Base-by-base conservation (phyloP, 2,888 invertebrate genomes). In the Lasioglossum vierecki region DNA sequence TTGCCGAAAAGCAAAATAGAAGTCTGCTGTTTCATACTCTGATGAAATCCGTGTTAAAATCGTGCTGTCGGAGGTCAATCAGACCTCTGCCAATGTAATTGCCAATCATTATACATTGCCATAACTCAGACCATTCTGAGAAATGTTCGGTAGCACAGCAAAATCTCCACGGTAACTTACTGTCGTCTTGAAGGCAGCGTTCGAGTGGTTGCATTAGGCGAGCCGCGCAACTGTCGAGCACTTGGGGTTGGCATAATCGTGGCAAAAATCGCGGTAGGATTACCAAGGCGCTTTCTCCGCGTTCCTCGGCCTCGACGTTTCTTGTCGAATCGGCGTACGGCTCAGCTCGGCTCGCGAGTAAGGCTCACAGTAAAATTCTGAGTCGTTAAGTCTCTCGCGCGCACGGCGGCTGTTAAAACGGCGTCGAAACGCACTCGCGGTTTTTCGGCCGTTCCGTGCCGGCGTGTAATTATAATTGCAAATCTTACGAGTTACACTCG, bases 401-500 rank as follows among this genome's bases (percentile, higher is more conserved):
- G 57, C 4, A 9, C 63, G 15, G 18, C 63, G 63, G 63, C 63
- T 30, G 63, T 63, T 63, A 63, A 63, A 63, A 63, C 70, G 22
- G 60, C 73, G 63, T 46, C 39, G 80, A 49, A 63, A 80, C 72
- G 22, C 39, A 22, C 66, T 22, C 72, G 57, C 78, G 53, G 66
- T 84, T 75, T 66, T 77, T 49, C 75, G 44, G 39, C 57, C 44
- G 44, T 35, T 73, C 35, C 57, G 57, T 57, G 49, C 63, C 63
- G 63, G 15, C 63, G 63, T 63, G 63, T 66, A 70, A 84, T 85
- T 84, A 81, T n/a, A 84, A 79, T 85, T 81, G 85, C 84, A 81
- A 85, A 85, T 85, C 68, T 57, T 63, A 22, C 75, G 35, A 57
- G 57, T 57, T 57, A 57, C 57, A 57, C 57, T 35, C 30, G 30